Evolutionary conservation across 1,140 invertebrate species (phyloP), one percentile per base, ranked within the genome.

Genomic region (Zeugodacus cucurbitae): DNA sequence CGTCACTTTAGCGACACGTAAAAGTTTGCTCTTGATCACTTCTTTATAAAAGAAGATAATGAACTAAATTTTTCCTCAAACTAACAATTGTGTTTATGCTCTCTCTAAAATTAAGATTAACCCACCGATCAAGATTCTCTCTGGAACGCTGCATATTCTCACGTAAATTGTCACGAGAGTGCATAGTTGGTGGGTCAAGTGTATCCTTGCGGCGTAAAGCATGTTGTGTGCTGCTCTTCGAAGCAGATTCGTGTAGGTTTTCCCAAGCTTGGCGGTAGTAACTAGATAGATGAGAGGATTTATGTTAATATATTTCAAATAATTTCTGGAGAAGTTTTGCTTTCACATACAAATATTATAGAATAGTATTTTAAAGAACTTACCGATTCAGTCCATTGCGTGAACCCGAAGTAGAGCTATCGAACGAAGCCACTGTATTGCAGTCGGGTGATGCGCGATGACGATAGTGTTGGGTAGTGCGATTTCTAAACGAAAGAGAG

Each of bases 201-300:
- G 96, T 96, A 89, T 96, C 96, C 92, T 96, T 96, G 74, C 96
- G 95, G 58, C 95, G 94, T 17, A 96, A 93, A 2, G 95, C 94
- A 62, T 95, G 94, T 32, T 92, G 91, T 1, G 92, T 92, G 89
- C 91, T 93, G 87, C 93, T 91, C 88, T 94, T 94, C 20, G 95
- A 93, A 91, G 96, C 95, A 22, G 96, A 96, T 93, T 98, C 97
- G 91, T 98, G 97, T 6, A 98, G 94, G 92, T 98, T 98, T 91
- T 98, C 97, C 98, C 98, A 98, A 6, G 97, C 97, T 93, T 97
- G 96, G 26, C 97, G 95, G 94, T 98, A 98, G 91, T 96, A 96
- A 89, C 93, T 93, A 29, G 3, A 89, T 89, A 22, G 57, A 10
- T 57, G 29, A 59, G 20, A 87, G 82, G 70, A 88, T 29, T 44